phyloP scores from a whole-genome alignment of 2,888 invertebrate genomes.

The Mythimna vitellina region DNA sequence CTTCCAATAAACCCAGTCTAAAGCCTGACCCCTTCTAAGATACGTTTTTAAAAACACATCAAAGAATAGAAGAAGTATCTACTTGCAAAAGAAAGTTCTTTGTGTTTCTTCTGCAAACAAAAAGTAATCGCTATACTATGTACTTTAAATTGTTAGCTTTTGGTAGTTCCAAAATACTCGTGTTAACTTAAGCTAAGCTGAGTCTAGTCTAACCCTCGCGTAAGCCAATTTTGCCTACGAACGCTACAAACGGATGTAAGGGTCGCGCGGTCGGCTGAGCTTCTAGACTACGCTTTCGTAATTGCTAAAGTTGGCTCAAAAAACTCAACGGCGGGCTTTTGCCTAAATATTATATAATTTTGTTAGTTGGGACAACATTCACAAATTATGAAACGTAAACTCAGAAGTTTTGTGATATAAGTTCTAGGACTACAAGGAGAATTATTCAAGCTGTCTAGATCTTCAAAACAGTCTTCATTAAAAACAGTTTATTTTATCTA shows the following conservation, averaged over 20 bases:
- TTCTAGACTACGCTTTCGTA: background rate
- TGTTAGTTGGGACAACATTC: background rate
- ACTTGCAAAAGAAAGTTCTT: background rate
- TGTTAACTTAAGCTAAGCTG: background rate
- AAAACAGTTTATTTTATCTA: constrained; percentile 4
- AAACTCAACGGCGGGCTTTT: background rate
- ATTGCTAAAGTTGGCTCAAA: constrained; percentile 13
- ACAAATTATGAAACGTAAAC: background rate
- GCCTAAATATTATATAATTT: background rate
- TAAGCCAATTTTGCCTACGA: background rate
- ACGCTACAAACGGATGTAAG: background rate
- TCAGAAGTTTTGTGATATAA: background rate
- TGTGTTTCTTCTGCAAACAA: background rate
- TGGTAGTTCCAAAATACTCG: background rate
- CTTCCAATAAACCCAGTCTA: background rate
- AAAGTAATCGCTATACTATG: background rate
- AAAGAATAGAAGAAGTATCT: background rate
- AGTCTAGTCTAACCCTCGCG: background rate
- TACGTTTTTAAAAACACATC: background rate
- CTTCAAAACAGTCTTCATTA: background rate
- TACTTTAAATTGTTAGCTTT: background rate
- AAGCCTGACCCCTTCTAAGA: too few relatives aligned
- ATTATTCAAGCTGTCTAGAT: background rate
- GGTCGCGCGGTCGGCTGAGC: background rate
- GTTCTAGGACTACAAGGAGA: background rate